phyloP scores from a whole-genome alignment of 2,113 vertebrate genomes.

The Prionailurus viverrinus region DNA sequence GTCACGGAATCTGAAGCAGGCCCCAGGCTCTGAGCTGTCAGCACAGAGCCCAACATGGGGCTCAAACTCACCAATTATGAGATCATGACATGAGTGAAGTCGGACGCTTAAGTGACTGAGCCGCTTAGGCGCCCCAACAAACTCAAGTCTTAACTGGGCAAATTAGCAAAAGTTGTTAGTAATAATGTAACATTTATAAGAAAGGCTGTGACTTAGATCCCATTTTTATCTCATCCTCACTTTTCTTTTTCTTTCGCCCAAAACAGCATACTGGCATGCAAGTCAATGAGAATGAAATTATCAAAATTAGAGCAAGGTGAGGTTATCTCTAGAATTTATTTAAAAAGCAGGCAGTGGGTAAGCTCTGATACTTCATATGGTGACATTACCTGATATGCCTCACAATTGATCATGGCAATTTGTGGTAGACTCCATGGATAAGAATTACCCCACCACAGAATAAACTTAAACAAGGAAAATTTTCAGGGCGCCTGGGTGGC shows the following conservation, averaged over 20 bases:
- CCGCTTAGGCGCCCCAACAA: not conserved
- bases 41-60: too few species aligned
- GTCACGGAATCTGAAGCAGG: too few species aligned
- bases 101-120: too few species aligned
- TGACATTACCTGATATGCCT: conserved; percentile 38
- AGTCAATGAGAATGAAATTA: conserved; percentile 23
- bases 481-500: too few species aligned
- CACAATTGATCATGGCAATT: not conserved
- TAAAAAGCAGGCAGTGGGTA: conserved; percentile 24
- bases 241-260: conserved; percentile 33
- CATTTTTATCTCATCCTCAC: conserved; percentile 31
- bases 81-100: too few species aligned
- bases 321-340: not conserved
- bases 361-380: not conserved
- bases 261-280: conserved; percentile 28
- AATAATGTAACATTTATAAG: conserved; percentile 1
- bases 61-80: too few species aligned
- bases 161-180: not conserved
- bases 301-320: not conserved
- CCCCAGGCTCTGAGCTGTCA: too few species aligned
- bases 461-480: conserved; percentile 51
- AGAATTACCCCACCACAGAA: conserved; percentile 5
- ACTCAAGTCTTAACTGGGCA: conserved; percentile 31
- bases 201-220: not conserved
- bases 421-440: not conserved